A percentile compares a stretch with the other conserved stretches of the same genome.
These are phyloP conservation scores for Etheostoma nigrum DNA, from an alignment of 2,797 vertebrate species.

Conservation along the genomic window DNA sequence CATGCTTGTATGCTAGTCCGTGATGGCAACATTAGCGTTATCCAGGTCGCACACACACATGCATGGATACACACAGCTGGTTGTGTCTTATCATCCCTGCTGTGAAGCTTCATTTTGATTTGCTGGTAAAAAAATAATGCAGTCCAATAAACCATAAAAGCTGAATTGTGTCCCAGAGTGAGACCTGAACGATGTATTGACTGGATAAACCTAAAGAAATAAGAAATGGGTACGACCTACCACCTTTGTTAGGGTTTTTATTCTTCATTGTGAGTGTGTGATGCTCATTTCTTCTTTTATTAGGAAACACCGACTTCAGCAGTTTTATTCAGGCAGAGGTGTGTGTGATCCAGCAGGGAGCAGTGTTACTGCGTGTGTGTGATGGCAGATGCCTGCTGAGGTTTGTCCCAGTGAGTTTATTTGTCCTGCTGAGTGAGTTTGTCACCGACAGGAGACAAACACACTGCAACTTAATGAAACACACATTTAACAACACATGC, in stretches of 20 bases:
- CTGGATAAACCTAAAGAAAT: constrained; percentile 4
- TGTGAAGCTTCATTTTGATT: constrained; percentile 22
- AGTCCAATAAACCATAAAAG: constrained; percentile 29
- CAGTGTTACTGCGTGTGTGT: constrained; percentile 15
- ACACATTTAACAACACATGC: too few species aligned
- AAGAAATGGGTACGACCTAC: neutral
- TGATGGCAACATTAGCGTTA: too few species aligned
- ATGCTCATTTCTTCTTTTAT: constrained; percentile 7
- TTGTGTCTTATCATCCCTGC: too few species aligned
- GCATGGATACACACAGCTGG: too few species aligned
- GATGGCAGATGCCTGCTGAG: constrained; percentile 29
- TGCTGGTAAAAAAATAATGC: constrained; percentile 35
- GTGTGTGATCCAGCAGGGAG: constrained; percentile 44
- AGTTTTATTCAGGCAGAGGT: constrained; percentile 8
- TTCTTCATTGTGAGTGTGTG: neutral
- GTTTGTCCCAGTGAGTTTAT: constrained; percentile 52
- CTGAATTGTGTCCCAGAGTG: constrained; percentile 15
- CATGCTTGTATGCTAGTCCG: too few species aligned
- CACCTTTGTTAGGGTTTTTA: too few species aligned
- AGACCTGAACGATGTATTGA: constrained; percentile 16
- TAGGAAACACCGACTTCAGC: neutral
- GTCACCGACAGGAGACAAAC: constrained; percentile 49
- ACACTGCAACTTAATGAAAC: neutral
- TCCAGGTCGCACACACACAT: too few species aligned
- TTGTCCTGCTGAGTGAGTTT: constrained; percentile 61